Base-by-base conservation (phyloP, 1,140 invertebrate species). In the Solen grandis region DNA sequence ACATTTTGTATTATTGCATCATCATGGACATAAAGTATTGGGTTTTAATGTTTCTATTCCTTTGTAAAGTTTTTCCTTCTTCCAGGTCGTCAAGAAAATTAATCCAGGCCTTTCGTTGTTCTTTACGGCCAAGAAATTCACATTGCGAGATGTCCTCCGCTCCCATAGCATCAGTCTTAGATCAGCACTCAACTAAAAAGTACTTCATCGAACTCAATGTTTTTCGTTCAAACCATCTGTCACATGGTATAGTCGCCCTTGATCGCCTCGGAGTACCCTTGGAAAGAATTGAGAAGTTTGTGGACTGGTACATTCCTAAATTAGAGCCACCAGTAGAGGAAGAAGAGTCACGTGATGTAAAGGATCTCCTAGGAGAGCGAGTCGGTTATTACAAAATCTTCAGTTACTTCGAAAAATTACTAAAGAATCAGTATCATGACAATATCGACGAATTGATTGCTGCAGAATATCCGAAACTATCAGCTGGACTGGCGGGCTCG, bases 381-480 rank as follows among this genome's bases (percentile, higher is more conserved):
- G 35, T 68, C 22, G 75, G 46, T 1, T 77, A 25, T 68, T 77
- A 77, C 25, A 8, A 27, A 25, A 68, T 77, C 8, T 16, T 68
- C 16, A 55, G 41, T 31, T 25, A 77, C 25, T 77, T 38, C 36
- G 63, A 77, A 57, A 36, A 68, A 10, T 57, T 68, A 38, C 19
- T 77, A 19, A 46, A 33, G 16, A 38, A 66, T 14, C 57, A 65
- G 16, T 46, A 46, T 46, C 38, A 59, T 27, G 59, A 55, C 29
- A 38, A 54, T 46, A 25, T 77, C 2, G 63, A 77, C 19, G 36
- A 77, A 41, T 36, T 77, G 5, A 68, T 77, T 10, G 52, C 33
- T 35, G 2, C 52, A 38, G 75, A 77, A 27, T 77, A 77, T 35
- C 75, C 75, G 14, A 46, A 77, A 33, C 19, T 77, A 19, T 65